Evolutionary conservation across 2,113 vertebrate species (phyloP).

Genomic region (Craseonycteris thonglongyai): DNA sequence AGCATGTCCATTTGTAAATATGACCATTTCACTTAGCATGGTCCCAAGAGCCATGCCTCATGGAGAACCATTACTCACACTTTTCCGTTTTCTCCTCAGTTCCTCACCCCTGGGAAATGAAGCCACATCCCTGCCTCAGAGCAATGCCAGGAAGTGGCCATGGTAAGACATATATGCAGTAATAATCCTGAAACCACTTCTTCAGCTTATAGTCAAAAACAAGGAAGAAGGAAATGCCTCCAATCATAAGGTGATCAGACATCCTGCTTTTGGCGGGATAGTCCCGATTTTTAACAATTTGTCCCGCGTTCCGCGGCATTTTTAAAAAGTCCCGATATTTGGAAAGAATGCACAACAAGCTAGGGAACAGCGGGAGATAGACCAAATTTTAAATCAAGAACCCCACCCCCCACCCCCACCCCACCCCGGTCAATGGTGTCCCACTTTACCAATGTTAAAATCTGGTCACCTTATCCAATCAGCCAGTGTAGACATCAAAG

Average conservation of each 20-base stretch:
- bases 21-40: not conserved
- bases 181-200: not conserved
- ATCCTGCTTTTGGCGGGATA: too few relatives aligned
- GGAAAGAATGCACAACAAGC: too few relatives aligned
- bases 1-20: not conserved
- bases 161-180: accelerated
- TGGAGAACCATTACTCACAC: accelerated
- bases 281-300: too few relatives aligned
- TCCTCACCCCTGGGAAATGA: not conserved
- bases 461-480: too few relatives aligned
- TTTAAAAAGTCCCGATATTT: too few relatives aligned
- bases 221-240: not conserved
- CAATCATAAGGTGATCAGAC: too few relatives aligned
- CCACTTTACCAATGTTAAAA: too few relatives aligned
- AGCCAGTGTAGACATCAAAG: not conserved
- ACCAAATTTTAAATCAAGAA: too few relatives aligned
- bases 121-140: not conserved
- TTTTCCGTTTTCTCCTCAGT: not conserved
- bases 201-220: not conserved
- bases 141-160: not conserved
- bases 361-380: too few relatives aligned
- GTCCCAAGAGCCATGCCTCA: not conserved
- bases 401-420: too few relatives aligned
- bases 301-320: too few relatives aligned
- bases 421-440: too few relatives aligned